A percentile compares a stretch with the other conserved stretches of the same genome.
These are phyloP conservation scores for Schizothorax lantsangensis DNA, from an alignment of 2,797 vertebrate genomes.

Conservation along the genomic window DNA sequence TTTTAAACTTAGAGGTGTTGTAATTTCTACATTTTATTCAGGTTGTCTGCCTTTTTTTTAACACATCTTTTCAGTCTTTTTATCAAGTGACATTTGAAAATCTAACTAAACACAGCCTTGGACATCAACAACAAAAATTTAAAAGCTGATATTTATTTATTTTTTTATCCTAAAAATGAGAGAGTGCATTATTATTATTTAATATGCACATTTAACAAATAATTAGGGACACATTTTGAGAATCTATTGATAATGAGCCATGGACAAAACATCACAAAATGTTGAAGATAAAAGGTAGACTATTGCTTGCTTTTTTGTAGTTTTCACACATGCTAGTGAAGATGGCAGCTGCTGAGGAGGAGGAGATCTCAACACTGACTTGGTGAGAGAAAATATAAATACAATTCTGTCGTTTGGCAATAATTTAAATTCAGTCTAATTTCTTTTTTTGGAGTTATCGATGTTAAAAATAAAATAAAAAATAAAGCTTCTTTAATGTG, in stretches of 20 bases:
- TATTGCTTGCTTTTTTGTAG: not conserved
- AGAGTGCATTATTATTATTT: not conserved
- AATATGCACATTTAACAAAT: not conserved
- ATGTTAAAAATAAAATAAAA: no score
- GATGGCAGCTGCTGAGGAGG: not conserved
- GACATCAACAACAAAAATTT: no score
- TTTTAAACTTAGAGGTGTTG: no score
- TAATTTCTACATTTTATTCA: no score
- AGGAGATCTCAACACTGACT: not conserved
- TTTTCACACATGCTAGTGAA: not conserved
- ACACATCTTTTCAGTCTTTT: no score
- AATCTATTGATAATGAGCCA: not conserved
- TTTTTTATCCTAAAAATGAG: no score
- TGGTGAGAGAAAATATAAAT: not conserved
- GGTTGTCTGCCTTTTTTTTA: no score
- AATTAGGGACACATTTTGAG: not conserved
- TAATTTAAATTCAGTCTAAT: not conserved
- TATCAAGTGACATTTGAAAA: no score
- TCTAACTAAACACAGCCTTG: no score
- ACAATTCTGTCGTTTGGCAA: not conserved
- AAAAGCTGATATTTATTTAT: no score
- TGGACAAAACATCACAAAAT: not conserved
- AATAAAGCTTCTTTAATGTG: not conserved
- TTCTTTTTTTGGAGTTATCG: not conserved
- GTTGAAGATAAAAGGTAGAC: not conserved